These are phyloP conservation scores for Apotomis betuletana DNA, from an alignment of 2,888 invertebrate genomes.

Conservation along the genomic window DNA sequence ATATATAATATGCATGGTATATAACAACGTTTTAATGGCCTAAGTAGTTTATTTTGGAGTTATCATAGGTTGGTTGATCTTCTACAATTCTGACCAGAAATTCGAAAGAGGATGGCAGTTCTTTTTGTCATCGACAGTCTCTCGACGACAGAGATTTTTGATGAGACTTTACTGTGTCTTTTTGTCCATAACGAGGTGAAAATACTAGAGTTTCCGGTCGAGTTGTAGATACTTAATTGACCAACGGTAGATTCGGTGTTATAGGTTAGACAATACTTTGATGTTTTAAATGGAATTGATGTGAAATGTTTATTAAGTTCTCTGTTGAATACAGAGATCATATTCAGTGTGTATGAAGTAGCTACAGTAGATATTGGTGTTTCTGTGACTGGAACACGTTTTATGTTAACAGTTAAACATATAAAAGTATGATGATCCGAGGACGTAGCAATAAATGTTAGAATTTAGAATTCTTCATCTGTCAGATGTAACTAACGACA, in stretches of 20 bases:
- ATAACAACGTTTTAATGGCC: not conserved
- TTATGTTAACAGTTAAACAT: not conserved
- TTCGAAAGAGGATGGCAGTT: not conserved
- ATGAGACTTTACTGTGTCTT: not conserved
- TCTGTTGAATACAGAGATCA: not conserved
- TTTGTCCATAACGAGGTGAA: not conserved
- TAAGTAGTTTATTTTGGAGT: not conserved
- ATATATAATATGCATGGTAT: no score
- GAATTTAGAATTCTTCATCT: not conserved
- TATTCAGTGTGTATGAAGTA: not conserved
- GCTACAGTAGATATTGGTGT: not conserved
- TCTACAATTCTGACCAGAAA: no score
- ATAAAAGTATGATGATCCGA: not conserved
- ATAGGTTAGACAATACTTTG: slow-evolving; percentile 13
- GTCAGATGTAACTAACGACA: slow-evolving; percentile 11
- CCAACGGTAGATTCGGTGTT: slow-evolving; percentile 1
- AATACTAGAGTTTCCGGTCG: not conserved
- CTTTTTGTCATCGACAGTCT: not conserved
- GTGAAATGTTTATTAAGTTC: not conserved
- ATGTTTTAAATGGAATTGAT: not conserved
- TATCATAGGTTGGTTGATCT: no score
- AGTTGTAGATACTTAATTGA: not conserved
- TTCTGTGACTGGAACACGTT: not conserved
- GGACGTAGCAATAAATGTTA: slow-evolving; percentile 16
- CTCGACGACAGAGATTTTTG: not conserved